phyloP scores from a whole-genome alignment of 2,888 invertebrate genomes.

The Eremobia ochroleuca region DNA sequence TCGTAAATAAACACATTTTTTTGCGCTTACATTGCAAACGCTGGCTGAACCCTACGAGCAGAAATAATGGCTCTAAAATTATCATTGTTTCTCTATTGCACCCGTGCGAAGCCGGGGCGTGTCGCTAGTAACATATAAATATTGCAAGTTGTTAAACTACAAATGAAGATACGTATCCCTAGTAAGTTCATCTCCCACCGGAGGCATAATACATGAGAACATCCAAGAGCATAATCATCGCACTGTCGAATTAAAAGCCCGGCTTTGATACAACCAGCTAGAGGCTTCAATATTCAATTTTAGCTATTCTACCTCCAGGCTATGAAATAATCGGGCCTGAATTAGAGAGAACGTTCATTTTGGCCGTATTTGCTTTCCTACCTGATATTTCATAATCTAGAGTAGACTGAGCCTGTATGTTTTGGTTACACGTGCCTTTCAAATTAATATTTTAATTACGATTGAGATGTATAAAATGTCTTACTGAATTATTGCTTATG shows the following conservation, averaged over 20 bases:
- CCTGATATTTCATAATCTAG: constrained; percentile 11
- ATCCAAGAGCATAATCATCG: constrained; percentile 17
- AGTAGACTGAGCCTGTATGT: background rate
- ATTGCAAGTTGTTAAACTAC: background rate
- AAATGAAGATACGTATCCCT: background rate
- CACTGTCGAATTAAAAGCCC: constrained; percentile 22
- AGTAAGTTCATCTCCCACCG: background rate
- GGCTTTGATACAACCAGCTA: background rate
- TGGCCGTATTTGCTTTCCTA: constrained; percentile 19
- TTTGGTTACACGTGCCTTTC: background rate
- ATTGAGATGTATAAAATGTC: background rate
- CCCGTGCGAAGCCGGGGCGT: no score
- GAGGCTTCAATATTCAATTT: constrained; percentile 42
- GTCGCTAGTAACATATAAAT: no score
- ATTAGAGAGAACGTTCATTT: constrained; percentile 24
- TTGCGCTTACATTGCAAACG: no score
- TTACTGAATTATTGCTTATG: background rate
- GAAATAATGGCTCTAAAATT: no score
- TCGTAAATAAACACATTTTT: no score
- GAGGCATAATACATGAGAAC: background rate
- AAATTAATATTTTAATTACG: background rate
- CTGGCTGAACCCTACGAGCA: no score
- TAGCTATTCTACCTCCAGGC: constrained; percentile 25
- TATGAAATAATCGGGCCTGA: constrained; percentile 39
- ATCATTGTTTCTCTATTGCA: no score